phyloP scores from a whole-genome alignment of 2,888 invertebrate genomes.

The Scaptodrosophila latifasciaeformis region DNA sequence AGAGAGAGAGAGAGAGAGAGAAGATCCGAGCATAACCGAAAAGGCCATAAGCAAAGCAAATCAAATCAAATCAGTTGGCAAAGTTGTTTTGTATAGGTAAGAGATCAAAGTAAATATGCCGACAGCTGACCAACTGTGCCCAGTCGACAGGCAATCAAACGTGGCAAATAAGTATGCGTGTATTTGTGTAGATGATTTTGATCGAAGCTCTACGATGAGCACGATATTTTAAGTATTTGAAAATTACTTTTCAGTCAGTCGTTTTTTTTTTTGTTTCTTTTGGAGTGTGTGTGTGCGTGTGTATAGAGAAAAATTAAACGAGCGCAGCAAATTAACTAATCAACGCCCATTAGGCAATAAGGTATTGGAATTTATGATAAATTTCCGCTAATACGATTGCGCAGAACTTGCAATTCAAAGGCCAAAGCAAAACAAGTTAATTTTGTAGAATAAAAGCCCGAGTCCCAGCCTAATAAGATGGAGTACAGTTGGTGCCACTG shows the following conservation, averaged over 20 bases:
- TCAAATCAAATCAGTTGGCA: conserved; percentile 46
- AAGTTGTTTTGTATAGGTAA: conserved; percentile 31
- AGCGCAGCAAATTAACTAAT: conserved; percentile 68
- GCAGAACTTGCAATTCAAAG: conserved; percentile 67
- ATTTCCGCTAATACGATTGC: conserved; percentile 56
- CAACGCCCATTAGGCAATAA: conserved; percentile 67
- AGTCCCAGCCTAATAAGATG: not conserved
- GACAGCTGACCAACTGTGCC: conserved; percentile 28
- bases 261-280: no score
- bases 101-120: conserved; percentile 65
- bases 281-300: no score
- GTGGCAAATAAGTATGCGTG: conserved; percentile 45
- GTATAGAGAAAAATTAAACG: conserved; percentile 59
- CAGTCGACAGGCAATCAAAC: conserved; percentile 26
- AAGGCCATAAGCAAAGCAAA: conserved; percentile 37
- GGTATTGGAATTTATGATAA: conserved; percentile 68
- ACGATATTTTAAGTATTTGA: conserved; percentile 40
- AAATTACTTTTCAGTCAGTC: conserved; percentile 53
- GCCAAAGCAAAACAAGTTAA: conserved; percentile 66
- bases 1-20: conserved; percentile 14
- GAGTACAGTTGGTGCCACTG: conserved; percentile 14
- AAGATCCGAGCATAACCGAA: conserved; percentile 12
- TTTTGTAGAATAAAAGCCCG: no score
- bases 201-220: conserved; percentile 39
- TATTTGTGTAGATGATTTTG: conserved; percentile 49